A percentile compares a stretch with the other conserved stretches of the same genome.
phyloP scores from a whole-genome alignment of 2,888 invertebrate genomes.

The Lasioglossum marginatum region DNA sequence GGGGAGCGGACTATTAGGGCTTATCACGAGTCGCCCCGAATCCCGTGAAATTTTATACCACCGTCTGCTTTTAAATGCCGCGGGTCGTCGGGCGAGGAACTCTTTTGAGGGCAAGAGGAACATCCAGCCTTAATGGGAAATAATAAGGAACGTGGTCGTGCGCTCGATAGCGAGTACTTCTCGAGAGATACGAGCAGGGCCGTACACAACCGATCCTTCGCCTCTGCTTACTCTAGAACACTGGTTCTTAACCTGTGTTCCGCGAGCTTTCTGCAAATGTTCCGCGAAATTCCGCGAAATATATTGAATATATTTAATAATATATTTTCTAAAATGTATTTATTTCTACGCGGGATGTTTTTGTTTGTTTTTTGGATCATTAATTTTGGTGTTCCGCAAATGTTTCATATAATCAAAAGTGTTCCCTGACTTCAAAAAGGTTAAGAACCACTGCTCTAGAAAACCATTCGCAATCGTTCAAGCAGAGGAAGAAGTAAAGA shows the following conservation, averaged over 20 bases:
- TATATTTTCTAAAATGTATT: no score
- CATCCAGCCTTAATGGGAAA: slow-evolving; percentile 62
- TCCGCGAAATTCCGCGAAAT: no score
- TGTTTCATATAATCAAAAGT: no score
- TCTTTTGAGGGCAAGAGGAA: slow-evolving; percentile 54
- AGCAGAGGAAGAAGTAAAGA: not conserved
- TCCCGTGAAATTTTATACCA: slow-evolving; percentile 65
- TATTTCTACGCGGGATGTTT: no score
- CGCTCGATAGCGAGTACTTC: slow-evolving; percentile 54
- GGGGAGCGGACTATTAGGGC: slow-evolving; percentile 26
- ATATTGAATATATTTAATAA: no score
- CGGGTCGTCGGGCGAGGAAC: slow-evolving; percentile 35
- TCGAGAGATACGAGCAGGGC: slow-evolving; percentile 47
- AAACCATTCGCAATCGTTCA: not conserved
- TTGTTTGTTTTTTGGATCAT: no score
- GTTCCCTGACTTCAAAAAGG: no score
- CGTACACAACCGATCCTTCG: slow-evolving; percentile 12
- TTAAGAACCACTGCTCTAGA: no score
- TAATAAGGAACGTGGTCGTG: slow-evolving; percentile 61
- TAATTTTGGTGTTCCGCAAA: no score
- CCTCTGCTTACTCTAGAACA: not conserved
- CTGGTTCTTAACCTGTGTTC: no score
- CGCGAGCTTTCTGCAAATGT: no score
- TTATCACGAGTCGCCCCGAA: slow-evolving; percentile 52
- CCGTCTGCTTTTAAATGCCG: slow-evolving; percentile 60